These are phyloP conservation scores for Coregonus clupeaformis DNA, from an alignment of 2,113 vertebrate genomes.

Conservation along the genomic window DNA sequence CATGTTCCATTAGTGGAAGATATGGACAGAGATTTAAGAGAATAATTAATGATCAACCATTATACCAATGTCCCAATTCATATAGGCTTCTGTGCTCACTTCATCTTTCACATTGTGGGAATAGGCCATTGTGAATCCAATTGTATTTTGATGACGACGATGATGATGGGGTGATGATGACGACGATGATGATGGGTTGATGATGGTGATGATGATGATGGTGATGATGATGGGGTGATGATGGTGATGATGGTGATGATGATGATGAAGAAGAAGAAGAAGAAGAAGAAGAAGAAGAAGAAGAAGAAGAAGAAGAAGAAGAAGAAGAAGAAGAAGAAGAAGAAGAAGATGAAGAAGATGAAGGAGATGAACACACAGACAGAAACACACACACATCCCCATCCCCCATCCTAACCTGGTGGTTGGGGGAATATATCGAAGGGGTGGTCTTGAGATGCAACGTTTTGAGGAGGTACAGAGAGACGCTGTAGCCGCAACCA, in stretches of 20 bases:
- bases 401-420: neutral
- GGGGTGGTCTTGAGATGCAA: conserved; percentile 3
- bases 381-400: conserved; percentile 1
- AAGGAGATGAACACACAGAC: conserved; percentile 26
- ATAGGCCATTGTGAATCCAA: neutral
- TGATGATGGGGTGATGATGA: no score
- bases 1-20: no score
- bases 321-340: no score
- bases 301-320: no score
- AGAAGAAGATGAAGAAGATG: no score
- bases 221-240: conserved; percentile 27
- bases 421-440: neutral
- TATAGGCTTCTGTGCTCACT: neutral
- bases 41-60: no score
- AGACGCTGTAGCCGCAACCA: conserved; percentile 16
- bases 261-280: no score
- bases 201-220: conserved; percentile 16
- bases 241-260: no score
- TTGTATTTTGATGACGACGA: conserved; percentile 5
- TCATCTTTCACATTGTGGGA: neutral
- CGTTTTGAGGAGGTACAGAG: conserved; percentile 25
- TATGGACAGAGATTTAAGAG: no score
- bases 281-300: no score
- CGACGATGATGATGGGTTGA: neutral
- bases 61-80: neutral